Evolutionary conservation across 2,888 invertebrate species (phyloP).

Genomic region (Sympetrum striolatum): DNA sequence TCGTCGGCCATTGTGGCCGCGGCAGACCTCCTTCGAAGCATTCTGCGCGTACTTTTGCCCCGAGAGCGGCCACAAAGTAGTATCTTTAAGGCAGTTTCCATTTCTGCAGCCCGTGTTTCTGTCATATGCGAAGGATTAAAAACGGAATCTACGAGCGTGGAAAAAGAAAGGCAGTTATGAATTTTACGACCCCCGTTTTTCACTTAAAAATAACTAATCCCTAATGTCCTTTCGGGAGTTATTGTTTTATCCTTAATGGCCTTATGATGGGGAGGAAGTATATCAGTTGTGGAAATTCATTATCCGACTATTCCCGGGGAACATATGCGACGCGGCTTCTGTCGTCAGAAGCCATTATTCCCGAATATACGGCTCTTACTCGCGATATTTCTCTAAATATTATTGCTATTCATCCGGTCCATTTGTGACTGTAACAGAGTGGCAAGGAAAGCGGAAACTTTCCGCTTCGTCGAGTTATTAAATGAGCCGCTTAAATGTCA

Average conservation of each 20-base stretch:
- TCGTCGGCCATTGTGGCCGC: not conserved
- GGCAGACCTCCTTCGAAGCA: not conserved
- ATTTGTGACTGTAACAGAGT: no score
- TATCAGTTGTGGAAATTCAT: not conserved
- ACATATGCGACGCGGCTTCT: not conserved
- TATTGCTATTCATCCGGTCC: no score
- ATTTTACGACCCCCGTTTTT: not conserved
- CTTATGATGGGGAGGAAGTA: not conserved
- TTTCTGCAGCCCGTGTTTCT: not conserved
- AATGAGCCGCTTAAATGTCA: no score
- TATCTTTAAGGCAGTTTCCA: constrained; percentile 6
- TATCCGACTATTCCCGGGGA: not conserved
- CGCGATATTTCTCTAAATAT: no score
- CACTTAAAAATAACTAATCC: not conserved
- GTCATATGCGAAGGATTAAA: not conserved
- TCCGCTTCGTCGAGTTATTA: no score
- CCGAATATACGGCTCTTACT: no score
- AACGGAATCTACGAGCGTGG: not conserved
- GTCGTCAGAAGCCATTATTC: no score
- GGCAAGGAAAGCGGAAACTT: no score
- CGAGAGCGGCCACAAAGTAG: not conserved
- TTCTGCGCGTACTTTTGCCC: not conserved
- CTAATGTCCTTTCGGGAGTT: not conserved
- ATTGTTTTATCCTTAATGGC: not conserved
- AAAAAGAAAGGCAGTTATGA: not conserved